These are phyloP conservation scores for Catocala nupta DNA, from an alignment of 2,888 invertebrate genomes.

Conservation along the genomic window DNA sequence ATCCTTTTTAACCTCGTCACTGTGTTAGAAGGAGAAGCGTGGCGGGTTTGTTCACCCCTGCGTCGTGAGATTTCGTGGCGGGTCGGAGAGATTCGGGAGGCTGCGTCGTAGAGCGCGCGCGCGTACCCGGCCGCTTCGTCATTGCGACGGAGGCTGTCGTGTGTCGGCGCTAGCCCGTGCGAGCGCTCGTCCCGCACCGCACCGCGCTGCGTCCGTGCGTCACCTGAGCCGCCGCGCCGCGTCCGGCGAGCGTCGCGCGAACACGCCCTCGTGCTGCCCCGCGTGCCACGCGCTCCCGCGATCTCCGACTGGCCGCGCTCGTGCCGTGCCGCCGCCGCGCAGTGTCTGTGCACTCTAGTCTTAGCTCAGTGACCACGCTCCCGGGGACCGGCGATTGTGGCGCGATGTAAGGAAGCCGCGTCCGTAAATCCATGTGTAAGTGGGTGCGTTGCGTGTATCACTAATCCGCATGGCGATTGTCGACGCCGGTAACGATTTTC, in stretches of 20 bases:
- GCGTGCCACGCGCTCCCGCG: conserved; percentile 33
- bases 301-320: conserved; percentile 18
- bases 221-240: conserved; percentile 61
- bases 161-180: conserved; percentile 84
- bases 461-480: conserved; percentile 72
- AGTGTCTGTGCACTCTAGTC: conserved; percentile 87
- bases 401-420: conserved; percentile 84
- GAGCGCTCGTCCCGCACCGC: conserved; percentile 76
- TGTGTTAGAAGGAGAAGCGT: conserved; percentile 84
- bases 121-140: conserved; percentile 86
- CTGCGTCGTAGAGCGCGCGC: conserved; percentile 84
- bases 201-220: conserved; percentile 62
- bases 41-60: conserved; percentile 85
- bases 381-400: conserved; percentile 91
- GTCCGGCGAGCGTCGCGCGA: conserved; percentile 48
- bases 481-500: conserved; percentile 73
- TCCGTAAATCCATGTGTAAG: conserved; percentile 85
- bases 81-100: conserved; percentile 80
- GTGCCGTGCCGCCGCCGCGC: conserved; percentile 67
- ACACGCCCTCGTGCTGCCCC: conserved; percentile 60
- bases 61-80: conserved; percentile 74
- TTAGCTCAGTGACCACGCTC: conserved; percentile 87
- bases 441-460: conserved; percentile 77
- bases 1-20: conserved; percentile 85
- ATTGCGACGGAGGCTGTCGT: conserved; percentile 87